Evolutionary conservation across 1,140 invertebrate species (phyloP).

Genomic region (Vollenhovia emeryi): DNA sequence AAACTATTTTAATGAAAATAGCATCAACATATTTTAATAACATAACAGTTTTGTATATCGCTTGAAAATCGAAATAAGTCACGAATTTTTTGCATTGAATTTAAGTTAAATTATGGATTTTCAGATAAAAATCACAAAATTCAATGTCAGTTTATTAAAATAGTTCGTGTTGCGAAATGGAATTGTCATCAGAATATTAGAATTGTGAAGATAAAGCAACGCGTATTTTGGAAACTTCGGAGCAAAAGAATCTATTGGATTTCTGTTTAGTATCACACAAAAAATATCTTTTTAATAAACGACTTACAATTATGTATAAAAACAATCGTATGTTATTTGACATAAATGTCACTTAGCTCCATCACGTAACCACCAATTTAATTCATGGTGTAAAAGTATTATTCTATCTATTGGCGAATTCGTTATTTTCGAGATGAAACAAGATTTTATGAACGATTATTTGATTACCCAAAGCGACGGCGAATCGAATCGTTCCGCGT

Average conservation of each 20-base stretch:
- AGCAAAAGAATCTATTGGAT: neutral
- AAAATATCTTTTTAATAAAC: neutral
- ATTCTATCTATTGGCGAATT: neutral
- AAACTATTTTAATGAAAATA: neutral
- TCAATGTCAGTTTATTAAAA: neutral
- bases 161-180: neutral
- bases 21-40: neutral
- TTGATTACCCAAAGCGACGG: constrained; percentile 17
- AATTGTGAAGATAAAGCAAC: neutral
- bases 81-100: neutral
- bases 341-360: constrained; percentile 8
- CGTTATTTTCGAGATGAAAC: constrained; percentile 15
- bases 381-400: constrained; percentile 7
- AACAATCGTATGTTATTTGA: neutral
- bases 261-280: neutral
- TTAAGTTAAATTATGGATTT: neutral
- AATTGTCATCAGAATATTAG: neutral
- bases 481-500: neutral
- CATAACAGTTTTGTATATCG: neutral
- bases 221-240: neutral
- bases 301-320: neutral
- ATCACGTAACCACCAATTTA: neutral
- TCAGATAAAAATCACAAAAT: neutral
- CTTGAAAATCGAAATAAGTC: neutral
- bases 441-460: constrained; percentile 29